Evolutionary conservation across 2,888 invertebrate species (phyloP).

Genomic region (Ctena decussata): DNA sequence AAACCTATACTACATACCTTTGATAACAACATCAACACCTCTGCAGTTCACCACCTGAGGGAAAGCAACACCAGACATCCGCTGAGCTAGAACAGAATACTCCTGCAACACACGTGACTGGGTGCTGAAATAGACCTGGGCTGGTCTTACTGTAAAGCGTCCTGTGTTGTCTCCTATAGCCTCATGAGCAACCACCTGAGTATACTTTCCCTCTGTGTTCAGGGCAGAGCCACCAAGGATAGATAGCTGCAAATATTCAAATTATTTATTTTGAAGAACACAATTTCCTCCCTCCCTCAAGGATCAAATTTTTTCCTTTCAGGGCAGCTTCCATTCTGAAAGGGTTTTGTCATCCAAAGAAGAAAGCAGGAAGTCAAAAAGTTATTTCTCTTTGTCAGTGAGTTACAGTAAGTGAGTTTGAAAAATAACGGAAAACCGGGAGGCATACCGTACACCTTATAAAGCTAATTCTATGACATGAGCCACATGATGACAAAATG

Average conservation of each 20-base stretch:
- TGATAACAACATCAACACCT: slow-evolving; percentile 72
- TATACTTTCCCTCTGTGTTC: slow-evolving; percentile 63
- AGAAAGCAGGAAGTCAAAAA: too few relatives aligned
- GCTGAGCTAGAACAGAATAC: slow-evolving; percentile 69
- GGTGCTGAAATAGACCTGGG: slow-evolving; percentile 65
- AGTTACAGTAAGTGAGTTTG: too few relatives aligned
- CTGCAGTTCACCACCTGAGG: slow-evolving; percentile 73
- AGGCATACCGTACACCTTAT: too few relatives aligned
- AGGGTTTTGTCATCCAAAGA: too few relatives aligned
- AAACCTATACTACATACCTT: slow-evolving; percentile 59
- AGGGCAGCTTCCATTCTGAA: too few relatives aligned
- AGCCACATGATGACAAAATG: too few relatives aligned
- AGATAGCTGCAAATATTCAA: slow-evolving; percentile 64
- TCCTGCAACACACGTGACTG: slow-evolving; percentile 63
- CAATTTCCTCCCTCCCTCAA: too few relatives aligned
- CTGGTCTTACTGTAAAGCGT: slow-evolving; percentile 60
- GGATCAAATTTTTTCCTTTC: too few relatives aligned
- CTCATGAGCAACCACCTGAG: slow-evolving; percentile 50
- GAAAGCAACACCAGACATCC: slow-evolving; percentile 64
- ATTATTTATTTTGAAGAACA: too few relatives aligned
- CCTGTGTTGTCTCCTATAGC: slow-evolving; percentile 73
- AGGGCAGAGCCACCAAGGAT: slow-evolving; percentile 74
- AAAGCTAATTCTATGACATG: too few relatives aligned
- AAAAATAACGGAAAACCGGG: too few relatives aligned
- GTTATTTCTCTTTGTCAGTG: too few relatives aligned